Evolutionary conservation across 2,113 vertebrate genomes (phyloP).

Genomic region (Chauna torquata): DNA sequence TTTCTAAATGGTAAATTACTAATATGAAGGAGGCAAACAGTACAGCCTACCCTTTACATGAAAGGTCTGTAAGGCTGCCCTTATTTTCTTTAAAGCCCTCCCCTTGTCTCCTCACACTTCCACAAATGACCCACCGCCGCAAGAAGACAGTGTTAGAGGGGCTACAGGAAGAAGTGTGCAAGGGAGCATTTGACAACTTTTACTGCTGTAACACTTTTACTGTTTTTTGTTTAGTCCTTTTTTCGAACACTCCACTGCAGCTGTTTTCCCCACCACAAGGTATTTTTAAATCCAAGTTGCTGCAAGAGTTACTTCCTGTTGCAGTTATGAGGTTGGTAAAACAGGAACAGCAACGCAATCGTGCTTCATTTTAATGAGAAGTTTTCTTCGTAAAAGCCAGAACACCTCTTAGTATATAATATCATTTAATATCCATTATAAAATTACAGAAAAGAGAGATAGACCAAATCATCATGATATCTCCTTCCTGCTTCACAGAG

Average conservation of each 20-base stretch:
- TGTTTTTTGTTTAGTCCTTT: neutral
- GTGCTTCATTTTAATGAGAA: neutral
- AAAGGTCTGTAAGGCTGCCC: neutral
- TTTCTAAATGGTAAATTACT: neutral
- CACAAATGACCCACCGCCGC: too few species aligned
- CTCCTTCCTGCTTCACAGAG: neutral
- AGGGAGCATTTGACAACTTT: neutral
- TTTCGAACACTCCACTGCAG: neutral
- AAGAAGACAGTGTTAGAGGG: neutral
- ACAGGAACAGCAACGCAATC: neutral
- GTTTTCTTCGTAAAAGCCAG: neutral
- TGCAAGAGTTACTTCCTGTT: conserved; percentile 11
- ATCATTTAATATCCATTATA: neutral
- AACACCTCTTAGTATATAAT: neutral
- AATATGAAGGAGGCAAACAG: fast-evolving
- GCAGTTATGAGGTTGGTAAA: neutral
- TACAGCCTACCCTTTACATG: neutral
- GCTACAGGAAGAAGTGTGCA: neutral
- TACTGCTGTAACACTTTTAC: neutral
- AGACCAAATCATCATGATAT: neutral
- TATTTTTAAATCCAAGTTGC: conserved; percentile 43
- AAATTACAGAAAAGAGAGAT: neutral
- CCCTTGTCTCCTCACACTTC: neutral
- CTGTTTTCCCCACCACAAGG: neutral
- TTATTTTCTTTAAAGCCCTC: neutral